Evolutionary conservation across 2,797 vertebrate species (phyloP), one percentile per base, ranked within the genome.

Genomic region (Phyllotis vaccarum): DNA sequence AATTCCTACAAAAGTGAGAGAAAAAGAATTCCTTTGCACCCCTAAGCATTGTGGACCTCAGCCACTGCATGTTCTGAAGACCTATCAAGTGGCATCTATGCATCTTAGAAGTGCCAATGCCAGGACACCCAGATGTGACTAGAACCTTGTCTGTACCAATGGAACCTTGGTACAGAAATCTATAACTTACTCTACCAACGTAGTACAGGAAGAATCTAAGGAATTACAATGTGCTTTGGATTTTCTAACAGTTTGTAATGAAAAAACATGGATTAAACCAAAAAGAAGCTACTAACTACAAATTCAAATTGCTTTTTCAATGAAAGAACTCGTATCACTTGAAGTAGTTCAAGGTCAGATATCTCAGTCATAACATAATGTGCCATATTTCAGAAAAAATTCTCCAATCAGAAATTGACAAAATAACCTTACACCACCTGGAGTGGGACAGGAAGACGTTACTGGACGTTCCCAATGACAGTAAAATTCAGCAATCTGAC

Each of bases 41-140:
- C 99, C 99, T 21, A 74, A 98, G 4, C 99, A 99, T 96, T 99
- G 99, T 74, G 78, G 99, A n/a, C 99, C 99, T 97, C 98, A 99
- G 93, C 99, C 99, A 6, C 98, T 99, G 3, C 96, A 52, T 52
- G 99, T 99, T 43, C 97, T 99, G 87, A 97, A 97, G 0, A 94
- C 97, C 54, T 99, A 99, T 88, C 98, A 98, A 97, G 98, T 99
- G 24, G 98, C 98, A 17, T 99, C 99, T 14, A 98, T 99, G 97
- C 99, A 98, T 54, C 99, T 99, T 86, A 98, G 98, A 76, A 99
- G 98, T n/a, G 99, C 99, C 6, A 97, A 98, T 1, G 97, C 98
- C 14, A 99, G 98, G 98, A 40, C 98, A n/a, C 98, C 99, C 34
- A 98, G 97, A 98, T 99, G 96, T 72, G 82, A 49, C n/a, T 99